Percentiles rank a stretch among this genome's conserved stretches.
These are phyloP conservation scores for Tetramorium simillimum DNA, from an alignment of 1,140 invertebrate species.

Conservation along the genomic window DNA sequence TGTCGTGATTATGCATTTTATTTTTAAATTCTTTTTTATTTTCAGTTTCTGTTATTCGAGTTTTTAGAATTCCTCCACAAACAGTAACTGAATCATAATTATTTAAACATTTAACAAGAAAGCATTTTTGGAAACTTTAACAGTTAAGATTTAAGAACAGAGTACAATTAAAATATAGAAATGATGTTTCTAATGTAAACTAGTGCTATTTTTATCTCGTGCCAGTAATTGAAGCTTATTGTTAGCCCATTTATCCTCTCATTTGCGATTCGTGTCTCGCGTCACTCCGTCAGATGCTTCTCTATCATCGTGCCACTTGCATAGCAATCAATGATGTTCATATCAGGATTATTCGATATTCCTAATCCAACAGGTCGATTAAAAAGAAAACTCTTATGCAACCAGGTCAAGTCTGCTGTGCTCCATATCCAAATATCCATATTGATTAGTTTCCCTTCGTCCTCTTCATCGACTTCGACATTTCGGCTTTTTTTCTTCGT, in stretches of 20 bases:
- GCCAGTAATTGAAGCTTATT: conserved; percentile 1
- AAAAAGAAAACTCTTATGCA: conserved; percentile 18
- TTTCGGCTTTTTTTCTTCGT: neutral
- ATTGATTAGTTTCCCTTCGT: conserved; percentile 20
- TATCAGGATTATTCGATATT: conserved; percentile 28
- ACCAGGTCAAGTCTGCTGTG: neutral
- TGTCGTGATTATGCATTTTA: neutral
- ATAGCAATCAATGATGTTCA: conserved; percentile 5
- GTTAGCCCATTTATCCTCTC: neutral
- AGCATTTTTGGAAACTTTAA: neutral
- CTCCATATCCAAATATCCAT: neutral
- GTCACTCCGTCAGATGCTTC: neutral
- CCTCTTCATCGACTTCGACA: neutral
- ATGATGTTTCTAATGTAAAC: neutral
- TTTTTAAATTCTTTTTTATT: conserved; percentile 10
- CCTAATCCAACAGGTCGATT: conserved; percentile 23
- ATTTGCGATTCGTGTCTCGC: neutral
- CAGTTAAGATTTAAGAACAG: neutral
- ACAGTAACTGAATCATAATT: neutral
- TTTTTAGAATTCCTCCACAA: neutral
- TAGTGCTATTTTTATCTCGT: neutral
- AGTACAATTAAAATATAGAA: neutral
- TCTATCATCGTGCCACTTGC: conserved; percentile 5
- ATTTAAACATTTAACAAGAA: neutral
- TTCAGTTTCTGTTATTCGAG: neutral